phyloP scores from a whole-genome alignment of 2,888 invertebrate genomes.

The Drosophila subsilvestris region DNA sequence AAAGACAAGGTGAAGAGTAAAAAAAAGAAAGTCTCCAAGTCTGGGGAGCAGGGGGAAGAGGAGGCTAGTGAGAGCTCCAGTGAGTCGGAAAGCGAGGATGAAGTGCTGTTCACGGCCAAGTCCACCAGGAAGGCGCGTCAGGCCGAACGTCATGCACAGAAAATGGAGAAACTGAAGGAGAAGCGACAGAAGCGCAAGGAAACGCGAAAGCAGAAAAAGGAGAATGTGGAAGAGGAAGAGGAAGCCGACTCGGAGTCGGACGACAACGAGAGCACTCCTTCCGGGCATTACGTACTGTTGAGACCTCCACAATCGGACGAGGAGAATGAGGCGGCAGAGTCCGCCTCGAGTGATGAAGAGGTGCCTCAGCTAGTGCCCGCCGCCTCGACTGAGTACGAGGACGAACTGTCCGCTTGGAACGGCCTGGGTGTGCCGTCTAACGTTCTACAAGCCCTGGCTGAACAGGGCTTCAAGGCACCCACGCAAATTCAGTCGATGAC shows the following conservation, averaged over 20 bases:
- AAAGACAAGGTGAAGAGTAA: constrained; percentile 43
- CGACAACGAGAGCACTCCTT: constrained; percentile 43
- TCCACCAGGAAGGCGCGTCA: constrained; percentile 69
- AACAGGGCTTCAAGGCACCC: constrained; percentile 91
- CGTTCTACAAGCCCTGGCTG: constrained; percentile 90
- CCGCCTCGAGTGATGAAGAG: constrained; percentile 39
- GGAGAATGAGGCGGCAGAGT: constrained; percentile 41
- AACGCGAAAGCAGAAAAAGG: constrained; percentile 45
- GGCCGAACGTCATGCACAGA: constrained; percentile 59
- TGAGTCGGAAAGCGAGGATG: constrained; percentile 36
- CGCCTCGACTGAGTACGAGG: not conserved
- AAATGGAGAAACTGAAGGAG: constrained; percentile 63
- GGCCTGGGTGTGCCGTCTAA: constrained; percentile 87
- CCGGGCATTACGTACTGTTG: constrained; percentile 76
- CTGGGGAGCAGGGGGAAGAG: constrained; percentile 4
- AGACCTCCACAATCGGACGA: constrained; percentile 68
- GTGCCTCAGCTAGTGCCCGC: constrained; percentile 36
- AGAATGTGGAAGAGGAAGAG: constrained; percentile 3
- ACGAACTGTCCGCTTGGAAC: constrained; percentile 86
- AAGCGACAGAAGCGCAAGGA: constrained; percentile 61
- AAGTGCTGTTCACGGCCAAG: constrained; percentile 14
- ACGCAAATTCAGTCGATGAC: constrained; percentile 94
- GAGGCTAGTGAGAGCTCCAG: constrained; percentile 35
- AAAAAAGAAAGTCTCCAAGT: constrained; percentile 64
- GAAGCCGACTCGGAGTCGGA: constrained; percentile 1